Base-by-base conservation (phyloP, 2,888 invertebrate genomes). In the Rambutsinella grinnellia region DNA sequence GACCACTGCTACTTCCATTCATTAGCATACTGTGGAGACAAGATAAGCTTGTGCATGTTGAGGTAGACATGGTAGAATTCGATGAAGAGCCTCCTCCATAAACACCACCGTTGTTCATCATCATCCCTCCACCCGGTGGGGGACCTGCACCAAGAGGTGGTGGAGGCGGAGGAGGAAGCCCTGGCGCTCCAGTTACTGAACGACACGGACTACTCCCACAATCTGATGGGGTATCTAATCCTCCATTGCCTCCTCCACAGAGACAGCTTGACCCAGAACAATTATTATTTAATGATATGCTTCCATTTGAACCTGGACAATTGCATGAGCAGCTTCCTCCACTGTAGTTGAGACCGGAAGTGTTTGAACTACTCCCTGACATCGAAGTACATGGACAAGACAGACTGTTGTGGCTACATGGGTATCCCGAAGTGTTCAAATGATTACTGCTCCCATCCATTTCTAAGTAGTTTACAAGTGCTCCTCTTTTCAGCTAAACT, bases 341-440 rank as follows among this genome's bases (percentile, higher is more conserved):
- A 26, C 71, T 71, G 61, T 71, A 71, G 44, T 71, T 71, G 46
- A 71, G 49, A 26, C 71, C 71, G 10, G 71, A 71, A 17, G 54
- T 71, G 51, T 69, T 76, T 15, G 57, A 60, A 44, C 63, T 65
- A 23, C 70, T 70, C 8, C 70, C 69, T 3, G 69, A 69, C 2
- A 70, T 15, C 23, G 76, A 54, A 10, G 76, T 76, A 46, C 76
- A 76, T 17, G 69, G 76, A 47, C 76, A 76, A 17, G 76, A 76
- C 21, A 69, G 17, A 24, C 63, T 65, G 46, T 56, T 46, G 53
- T 71, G 3, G 27, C 71, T 60, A 26, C 71, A 71, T 49, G 71
- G 57, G 57, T 71, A 71, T 56, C 71, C 71, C 13, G 71, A 71
- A 27, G 49, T 36, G 21, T 57, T 71, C 36, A 71, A 36, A 13